These are phyloP conservation scores for Aphrophora alni DNA, from an alignment of 2,888 invertebrate species.

Conservation along the genomic window DNA sequence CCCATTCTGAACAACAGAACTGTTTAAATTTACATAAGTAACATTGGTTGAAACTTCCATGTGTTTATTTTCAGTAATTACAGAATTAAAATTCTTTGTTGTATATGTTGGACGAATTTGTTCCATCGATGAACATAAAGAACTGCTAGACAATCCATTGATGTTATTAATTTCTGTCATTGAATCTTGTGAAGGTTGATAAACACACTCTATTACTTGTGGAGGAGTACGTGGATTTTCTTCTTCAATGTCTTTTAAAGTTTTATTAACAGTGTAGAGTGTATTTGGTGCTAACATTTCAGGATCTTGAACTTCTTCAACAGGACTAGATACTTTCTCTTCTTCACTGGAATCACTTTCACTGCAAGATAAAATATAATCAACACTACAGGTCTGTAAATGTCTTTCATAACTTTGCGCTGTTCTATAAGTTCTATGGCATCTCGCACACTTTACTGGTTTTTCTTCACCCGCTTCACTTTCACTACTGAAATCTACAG, in stretches of 20 bases:
- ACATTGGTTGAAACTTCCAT: background rate
- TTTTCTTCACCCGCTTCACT: slow-evolving; percentile 61
- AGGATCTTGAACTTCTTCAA: background rate
- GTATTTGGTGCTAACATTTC: background rate
- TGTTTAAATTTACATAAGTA: background rate
- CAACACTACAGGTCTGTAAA: slow-evolving; percentile 69
- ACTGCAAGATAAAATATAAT: slow-evolving; percentile 75
- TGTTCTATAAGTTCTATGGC: slow-evolving; percentile 85
- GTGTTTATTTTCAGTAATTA: background rate
- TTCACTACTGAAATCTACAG: slow-evolving; percentile 64
- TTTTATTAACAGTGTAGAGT: background rate
- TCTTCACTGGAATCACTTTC: slow-evolving; percentile 75
- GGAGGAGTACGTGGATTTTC: background rate
- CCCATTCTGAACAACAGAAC: background rate
- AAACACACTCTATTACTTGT: background rate
- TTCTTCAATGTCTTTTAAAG: background rate
- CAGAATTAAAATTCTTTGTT: background rate
- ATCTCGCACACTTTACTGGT: slow-evolving; percentile 85
- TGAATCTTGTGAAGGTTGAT: background rate
- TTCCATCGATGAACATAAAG: background rate
- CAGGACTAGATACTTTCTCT: slow-evolving; percentile 41
- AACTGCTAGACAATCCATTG: background rate
- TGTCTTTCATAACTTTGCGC: slow-evolving; percentile 83
- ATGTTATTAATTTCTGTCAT: background rate
- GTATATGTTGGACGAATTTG: background rate